These are phyloP conservation scores for Polydrusus pterygomalis DNA, from an alignment of 2,888 invertebrate genomes.

Conservation along the genomic window DNA sequence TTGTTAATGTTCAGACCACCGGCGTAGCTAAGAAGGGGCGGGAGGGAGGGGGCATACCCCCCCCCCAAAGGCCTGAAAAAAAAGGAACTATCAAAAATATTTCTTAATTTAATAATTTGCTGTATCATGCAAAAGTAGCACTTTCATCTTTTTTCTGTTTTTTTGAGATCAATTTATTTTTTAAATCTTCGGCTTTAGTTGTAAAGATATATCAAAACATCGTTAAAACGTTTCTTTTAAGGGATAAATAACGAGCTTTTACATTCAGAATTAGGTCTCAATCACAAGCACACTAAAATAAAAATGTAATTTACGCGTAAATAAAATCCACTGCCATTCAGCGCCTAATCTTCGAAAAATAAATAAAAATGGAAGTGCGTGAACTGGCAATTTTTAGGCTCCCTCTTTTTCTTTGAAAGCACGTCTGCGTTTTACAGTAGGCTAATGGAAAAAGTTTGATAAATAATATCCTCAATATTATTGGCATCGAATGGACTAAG, in stretches of 20 bases:
- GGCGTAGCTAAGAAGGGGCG: too few relatives aligned
- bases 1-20: too few relatives aligned
- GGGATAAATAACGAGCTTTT: neutral
- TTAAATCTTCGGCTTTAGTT: too few relatives aligned
- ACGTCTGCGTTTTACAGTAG: constrained; percentile 24
- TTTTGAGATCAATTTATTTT: too few relatives aligned
- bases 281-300: constrained; percentile 1
- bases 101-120: too few relatives aligned
- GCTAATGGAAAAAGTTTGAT: constrained; percentile 27
- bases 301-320: constrained; percentile 20
- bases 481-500: constrained; percentile 5
- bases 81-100: too few relatives aligned
- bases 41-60: too few relatives aligned
- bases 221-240: neutral
- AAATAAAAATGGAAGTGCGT: constrained; percentile 27
- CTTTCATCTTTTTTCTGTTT: too few relatives aligned
- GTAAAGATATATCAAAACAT: neutral
- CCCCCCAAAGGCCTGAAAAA: too few relatives aligned
- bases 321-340: constrained; percentile 27
- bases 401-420: constrained; percentile 16
- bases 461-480: constrained; percentile 12
- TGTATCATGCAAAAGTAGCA: too few relatives aligned
- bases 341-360: constrained; percentile 19
- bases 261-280: neutral
- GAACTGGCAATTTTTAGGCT: constrained; percentile 28